phyloP scores from a whole-genome alignment of 2,113 vertebrate genomes.

The Zosterops lateralis region DNA sequence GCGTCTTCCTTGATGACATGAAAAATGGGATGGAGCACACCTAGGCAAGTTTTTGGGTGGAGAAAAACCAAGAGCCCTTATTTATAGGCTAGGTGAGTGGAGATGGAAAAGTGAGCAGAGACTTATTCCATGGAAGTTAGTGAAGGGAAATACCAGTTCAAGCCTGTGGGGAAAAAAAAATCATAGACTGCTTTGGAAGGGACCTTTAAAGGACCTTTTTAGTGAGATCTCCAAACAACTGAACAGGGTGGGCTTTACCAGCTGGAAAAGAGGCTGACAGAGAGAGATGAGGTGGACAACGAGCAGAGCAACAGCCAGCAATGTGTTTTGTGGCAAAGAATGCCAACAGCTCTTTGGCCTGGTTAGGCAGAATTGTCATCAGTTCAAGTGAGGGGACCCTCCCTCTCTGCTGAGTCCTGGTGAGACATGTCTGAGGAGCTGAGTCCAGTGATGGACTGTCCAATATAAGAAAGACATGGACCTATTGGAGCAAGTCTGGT shows the following conservation, averaged over 20 bases:
- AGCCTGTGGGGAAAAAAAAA: neutral
- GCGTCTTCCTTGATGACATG: neutral
- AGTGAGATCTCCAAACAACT: neutral
- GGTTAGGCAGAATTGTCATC: neutral
- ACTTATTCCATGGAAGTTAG: neutral
- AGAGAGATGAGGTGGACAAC: neutral
- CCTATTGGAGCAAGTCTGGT: neutral
- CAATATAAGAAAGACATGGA: neutral
- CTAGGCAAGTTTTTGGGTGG: neutral
- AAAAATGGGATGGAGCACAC: neutral
- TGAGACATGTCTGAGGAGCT: neutral
- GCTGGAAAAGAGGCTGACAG: neutral
- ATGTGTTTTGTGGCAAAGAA: neutral
- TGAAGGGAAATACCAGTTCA: neutral
- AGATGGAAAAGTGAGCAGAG: neutral
- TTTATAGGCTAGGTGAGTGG: neutral
- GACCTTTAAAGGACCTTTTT: neutral
- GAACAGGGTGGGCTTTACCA: neutral
- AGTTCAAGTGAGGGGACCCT: neutral
- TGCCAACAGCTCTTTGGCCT: accelerated
- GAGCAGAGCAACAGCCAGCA: neutral
- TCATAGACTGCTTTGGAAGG: neutral
- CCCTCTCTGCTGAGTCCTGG: neutral
- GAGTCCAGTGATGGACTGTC: neutral
- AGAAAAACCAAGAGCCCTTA: neutral